Evolutionary conservation across 2,888 invertebrate species (phyloP).

Genomic region (Escarpia spicata): DNA sequence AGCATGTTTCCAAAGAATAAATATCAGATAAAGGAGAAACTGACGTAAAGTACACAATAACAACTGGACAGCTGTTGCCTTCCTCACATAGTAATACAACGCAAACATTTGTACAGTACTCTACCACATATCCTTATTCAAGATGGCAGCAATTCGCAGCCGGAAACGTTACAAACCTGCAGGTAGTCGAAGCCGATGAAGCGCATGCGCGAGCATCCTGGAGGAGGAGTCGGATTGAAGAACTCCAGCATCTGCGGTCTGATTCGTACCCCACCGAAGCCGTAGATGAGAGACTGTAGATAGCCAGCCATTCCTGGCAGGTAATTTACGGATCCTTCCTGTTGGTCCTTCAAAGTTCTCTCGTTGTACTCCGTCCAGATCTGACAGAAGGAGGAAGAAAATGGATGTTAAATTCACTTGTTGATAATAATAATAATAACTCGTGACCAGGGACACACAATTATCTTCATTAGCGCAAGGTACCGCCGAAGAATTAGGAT

Average conservation of each 20-base stretch:
- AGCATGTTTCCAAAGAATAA: no score
- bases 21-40: no score
- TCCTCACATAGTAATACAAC: neutral
- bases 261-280: slow-evolving; percentile 46
- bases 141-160: neutral
- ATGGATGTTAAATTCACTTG: neutral
- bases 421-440: no score
- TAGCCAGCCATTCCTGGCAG: slow-evolving; percentile 47
- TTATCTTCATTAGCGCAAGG: no score
- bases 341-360: slow-evolving; percentile 31
- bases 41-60: no score
- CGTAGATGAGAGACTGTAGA: slow-evolving; percentile 46
- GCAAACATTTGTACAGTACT: neutral
- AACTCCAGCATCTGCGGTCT: slow-evolving; percentile 46
- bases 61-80: no score
- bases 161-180: neutral
- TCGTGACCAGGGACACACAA: no score
- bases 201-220: slow-evolving; percentile 34
- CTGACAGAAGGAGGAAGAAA: slow-evolving; percentile 32
- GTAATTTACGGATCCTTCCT: slow-evolving; percentile 43
- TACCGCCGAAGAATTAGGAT: no score
- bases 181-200: slow-evolving; percentile 41
- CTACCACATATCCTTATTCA: slow-evolving; percentile 21
- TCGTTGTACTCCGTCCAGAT: slow-evolving; percentile 47
- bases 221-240: slow-evolving; percentile 45